These are phyloP conservation scores for Lepidochitona cinerea DNA, from an alignment of 2,888 invertebrate species.

Conservation along the genomic window DNA sequence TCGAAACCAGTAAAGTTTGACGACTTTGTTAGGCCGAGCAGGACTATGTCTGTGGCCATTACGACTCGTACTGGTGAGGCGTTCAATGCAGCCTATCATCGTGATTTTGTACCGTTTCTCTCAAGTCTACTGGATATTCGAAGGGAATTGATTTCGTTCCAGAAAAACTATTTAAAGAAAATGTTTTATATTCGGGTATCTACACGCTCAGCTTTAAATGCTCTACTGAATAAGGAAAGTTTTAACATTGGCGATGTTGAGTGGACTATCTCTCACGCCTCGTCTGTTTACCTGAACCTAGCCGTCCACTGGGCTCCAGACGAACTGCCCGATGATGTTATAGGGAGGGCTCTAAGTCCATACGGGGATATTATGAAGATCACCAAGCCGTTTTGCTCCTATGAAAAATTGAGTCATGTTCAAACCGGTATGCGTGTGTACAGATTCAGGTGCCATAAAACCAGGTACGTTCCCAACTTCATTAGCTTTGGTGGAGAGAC, in stretches of 20 bases:
- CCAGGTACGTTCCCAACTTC: neutral
- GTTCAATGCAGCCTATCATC: too few relatives aligned
- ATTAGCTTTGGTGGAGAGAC: neutral
- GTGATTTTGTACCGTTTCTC: too few relatives aligned
- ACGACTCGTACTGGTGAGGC: too few relatives aligned
- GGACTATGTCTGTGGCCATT: too few relatives aligned
- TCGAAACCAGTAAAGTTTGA: too few relatives aligned
- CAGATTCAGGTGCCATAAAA: neutral
- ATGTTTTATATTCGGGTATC: neutral
- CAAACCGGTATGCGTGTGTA: neutral
- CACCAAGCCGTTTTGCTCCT: neutral
- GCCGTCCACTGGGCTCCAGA: neutral
- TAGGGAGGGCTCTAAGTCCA: neutral
- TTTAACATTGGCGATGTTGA: neutral
- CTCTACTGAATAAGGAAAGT: neutral
- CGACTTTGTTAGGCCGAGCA: too few relatives aligned
- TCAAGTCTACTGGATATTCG: too few relatives aligned
- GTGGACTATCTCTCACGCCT: neutral
- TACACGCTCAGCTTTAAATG: neutral
- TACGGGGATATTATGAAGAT: neutral
- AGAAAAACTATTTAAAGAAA: too few relatives aligned
- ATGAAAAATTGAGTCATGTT: neutral
- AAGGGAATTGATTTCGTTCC: too few relatives aligned
- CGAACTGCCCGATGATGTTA: neutral
- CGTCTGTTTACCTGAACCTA: neutral